These are phyloP conservation scores for Drosophila mojavensis DNA, from an alignment of 1,140 invertebrate genomes.

Conservation along the genomic window DNA sequence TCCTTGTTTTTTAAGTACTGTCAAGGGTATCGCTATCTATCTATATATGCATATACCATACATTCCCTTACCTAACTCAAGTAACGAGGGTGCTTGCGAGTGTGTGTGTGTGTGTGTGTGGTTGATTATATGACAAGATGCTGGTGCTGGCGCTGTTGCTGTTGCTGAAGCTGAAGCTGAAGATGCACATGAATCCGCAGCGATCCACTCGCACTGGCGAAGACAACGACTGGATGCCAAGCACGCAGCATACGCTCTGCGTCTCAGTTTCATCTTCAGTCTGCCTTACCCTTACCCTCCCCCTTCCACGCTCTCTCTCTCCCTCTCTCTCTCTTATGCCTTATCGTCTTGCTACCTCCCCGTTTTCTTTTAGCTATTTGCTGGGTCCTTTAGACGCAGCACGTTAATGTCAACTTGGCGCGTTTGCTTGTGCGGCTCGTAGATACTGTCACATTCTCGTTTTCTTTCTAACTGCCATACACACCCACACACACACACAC, in stretches of 20 bases:
- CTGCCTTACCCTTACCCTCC: neutral
- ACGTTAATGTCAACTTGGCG: constrained; percentile 67
- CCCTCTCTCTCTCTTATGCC: too few species aligned
- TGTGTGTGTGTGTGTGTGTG: constrained; percentile 27
- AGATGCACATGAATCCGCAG: constrained; percentile 41
- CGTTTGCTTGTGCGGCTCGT: constrained; percentile 64
- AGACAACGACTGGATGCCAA: constrained; percentile 39
- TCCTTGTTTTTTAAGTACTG: constrained; percentile 74
- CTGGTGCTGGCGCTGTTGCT: constrained; percentile 24
- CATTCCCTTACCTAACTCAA: neutral
- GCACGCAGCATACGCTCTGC: constrained; percentile 50
- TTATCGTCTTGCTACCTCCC: too few species aligned
- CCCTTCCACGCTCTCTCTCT: neutral
- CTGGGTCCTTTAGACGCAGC: constrained; percentile 26
- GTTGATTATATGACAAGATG: constrained; percentile 72
- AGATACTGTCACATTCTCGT: constrained; percentile 68
- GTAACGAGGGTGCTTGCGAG: neutral
- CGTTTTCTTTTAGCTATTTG: constrained; percentile 27
- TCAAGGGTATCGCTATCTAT: constrained; percentile 81
- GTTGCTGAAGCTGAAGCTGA: constrained; percentile 9
- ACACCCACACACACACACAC: neutral
- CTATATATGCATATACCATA: constrained; percentile 38
- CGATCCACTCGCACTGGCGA: neutral
- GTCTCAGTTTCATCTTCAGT: constrained; percentile 4
- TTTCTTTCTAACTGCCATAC: neutral